Conservation (phyloP, 2,113 vertebrate species). For the Pygathrix nemaeus region DNA sequence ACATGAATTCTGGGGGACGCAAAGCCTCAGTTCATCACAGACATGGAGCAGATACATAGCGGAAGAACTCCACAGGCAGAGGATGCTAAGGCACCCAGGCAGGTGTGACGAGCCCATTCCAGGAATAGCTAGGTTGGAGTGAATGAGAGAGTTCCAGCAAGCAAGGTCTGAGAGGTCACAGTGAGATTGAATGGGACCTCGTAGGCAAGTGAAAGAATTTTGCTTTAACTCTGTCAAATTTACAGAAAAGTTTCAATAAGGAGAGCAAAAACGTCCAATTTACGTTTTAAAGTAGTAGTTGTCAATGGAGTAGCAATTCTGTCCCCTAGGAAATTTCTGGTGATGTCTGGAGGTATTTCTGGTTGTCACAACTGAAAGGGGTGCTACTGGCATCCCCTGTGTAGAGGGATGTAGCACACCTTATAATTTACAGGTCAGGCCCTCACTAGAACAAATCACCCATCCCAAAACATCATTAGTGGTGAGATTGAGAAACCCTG, state of each 20-base stretch:
- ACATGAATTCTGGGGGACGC: background rate
- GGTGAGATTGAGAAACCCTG: background rate
- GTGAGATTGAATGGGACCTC: background rate
- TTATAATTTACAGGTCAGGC: background rate
- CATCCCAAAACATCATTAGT: background rate
- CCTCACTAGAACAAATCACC: background rate
- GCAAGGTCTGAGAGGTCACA: background rate
- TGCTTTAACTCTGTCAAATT: background rate
- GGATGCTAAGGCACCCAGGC: background rate
- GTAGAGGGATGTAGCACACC: background rate
- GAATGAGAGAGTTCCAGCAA: background rate
- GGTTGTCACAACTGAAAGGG: background rate
- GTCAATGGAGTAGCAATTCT: background rate
- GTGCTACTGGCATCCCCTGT: background rate
- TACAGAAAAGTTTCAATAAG: background rate
- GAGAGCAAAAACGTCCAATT: background rate
- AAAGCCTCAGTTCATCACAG: background rate
- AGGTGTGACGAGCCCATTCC: background rate
- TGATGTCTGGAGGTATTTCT: background rate
- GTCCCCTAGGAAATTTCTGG: background rate
- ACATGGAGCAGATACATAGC: too few relatives aligned
- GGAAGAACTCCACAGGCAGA: background rate
- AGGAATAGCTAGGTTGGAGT: background rate
- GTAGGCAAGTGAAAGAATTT: background rate
- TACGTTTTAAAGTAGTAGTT: background rate